These are phyloP conservation scores for Peromyscus eremicus DNA, from an alignment of 2,797 vertebrate species.

Conservation along the genomic window DNA sequence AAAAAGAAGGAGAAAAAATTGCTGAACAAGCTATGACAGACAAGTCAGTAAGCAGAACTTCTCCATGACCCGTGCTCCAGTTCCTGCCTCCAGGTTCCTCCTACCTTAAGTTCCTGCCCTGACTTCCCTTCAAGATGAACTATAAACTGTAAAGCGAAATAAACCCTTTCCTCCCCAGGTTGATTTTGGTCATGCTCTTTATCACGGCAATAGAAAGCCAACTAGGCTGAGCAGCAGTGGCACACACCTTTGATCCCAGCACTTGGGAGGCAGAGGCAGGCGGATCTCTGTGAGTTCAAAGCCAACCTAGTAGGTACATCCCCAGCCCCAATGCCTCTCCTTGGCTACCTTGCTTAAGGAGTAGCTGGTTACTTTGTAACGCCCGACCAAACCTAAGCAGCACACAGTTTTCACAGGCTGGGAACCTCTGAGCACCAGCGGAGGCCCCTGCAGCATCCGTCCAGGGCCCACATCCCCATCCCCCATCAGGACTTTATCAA, in stretches of 20 bases:
- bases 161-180: no score
- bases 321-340: not conserved
- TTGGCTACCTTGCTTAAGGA: constrained; percentile 24
- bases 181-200: no score
- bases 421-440: constrained; percentile 6
- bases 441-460: not conserved
- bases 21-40: not conserved
- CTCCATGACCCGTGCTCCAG: not conserved
- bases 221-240: no score
- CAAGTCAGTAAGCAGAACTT: no score
- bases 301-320: not conserved
- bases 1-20: not conserved
- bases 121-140: no score
- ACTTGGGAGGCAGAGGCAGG: not conserved
- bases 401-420: constrained; percentile 28
- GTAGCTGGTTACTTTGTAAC: not conserved
- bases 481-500: not conserved
- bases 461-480: not conserved
- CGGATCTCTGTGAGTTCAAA: not conserved
- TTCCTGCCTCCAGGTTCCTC: no score
- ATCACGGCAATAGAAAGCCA: no score
- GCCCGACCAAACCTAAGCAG: not conserved
- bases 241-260: not conserved
- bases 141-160: no score
- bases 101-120: no score